phyloP scores from a whole-genome alignment of 30 jellyfish, hydroid and myxozoan genomes.

The Hydractinia symbiolongicarpus region DNA sequence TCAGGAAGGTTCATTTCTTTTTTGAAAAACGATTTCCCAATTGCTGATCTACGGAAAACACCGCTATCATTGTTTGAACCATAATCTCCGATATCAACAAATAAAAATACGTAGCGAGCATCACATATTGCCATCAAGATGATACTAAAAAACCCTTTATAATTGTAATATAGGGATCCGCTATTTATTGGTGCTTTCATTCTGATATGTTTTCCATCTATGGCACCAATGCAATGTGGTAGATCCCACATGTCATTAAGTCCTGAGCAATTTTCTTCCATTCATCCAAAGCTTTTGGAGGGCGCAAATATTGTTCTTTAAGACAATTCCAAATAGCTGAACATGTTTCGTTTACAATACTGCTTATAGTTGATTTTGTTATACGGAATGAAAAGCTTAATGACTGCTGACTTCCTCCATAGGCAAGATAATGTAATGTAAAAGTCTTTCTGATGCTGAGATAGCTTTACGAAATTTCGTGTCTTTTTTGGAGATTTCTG shows the following conservation, averaged over 20 bases:
- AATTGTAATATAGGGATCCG: constrained; percentile 4
- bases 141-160: too few species aligned
- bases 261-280: not conserved
- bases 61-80: too few species aligned
- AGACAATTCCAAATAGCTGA: constrained; percentile 2
- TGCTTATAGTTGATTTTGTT: too few species aligned
- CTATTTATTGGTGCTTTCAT: not conserved
- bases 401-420: constrained; percentile 1
- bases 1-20: too few species aligned
- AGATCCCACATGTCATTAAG: not conserved
- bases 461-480: constrained; percentile 1
- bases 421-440: constrained; percentile 1
- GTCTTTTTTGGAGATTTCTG: not conserved
- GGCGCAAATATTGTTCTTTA: not conserved
- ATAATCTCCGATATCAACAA: too few species aligned
- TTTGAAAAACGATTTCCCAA: too few species aligned
- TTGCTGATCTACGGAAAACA: too few species aligned
- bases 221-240: constrained; percentile 9
- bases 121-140: too few species aligned
- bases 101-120: too few species aligned
- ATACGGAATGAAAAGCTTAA: too few species aligned
- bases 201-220: not conserved
- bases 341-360: constrained; percentile 4
- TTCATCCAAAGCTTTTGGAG: not conserved
- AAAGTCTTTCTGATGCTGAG: not conserved